phyloP scores from a whole-genome alignment of 64 coral and sea anemone species.

The Pocillopora verrucosa region DNA sequence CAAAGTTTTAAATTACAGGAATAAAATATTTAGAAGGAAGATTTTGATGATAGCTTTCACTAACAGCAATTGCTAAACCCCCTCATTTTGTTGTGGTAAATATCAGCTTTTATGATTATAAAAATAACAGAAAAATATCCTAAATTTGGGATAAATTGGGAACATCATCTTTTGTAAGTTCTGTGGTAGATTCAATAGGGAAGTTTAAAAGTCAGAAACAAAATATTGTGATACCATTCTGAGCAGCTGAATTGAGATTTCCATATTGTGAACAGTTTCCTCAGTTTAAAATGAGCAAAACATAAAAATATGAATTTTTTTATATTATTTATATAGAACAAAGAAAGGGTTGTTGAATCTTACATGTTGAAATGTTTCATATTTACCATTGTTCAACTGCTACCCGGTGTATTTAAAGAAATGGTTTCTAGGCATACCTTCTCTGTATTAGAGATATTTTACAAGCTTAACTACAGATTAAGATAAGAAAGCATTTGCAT shows the following conservation, averaged over 20 bases:
- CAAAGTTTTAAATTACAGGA: conserved; percentile 14
- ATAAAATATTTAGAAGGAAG: conserved; percentile 10
- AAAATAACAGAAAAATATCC: background rate
- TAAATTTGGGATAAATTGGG: background rate
- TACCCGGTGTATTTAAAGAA: background rate
- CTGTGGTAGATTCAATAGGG: background rate
- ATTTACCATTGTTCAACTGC: background rate
- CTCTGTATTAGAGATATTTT: background rate
- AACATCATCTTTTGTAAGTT: background rate
- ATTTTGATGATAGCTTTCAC: conserved; percentile 25
- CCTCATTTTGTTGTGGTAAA: conserved; percentile 12
- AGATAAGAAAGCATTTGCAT: background rate
- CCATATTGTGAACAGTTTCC: background rate
- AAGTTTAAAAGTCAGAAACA: background rate
- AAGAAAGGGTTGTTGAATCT: background rate
- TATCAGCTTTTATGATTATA: background rate
- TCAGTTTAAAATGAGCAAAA: background rate
- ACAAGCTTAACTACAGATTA: background rate
- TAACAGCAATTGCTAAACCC: background rate
- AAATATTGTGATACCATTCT: background rate
- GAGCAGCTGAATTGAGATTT: background rate
- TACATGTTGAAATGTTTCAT: background rate
- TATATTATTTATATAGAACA: background rate
- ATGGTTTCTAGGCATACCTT: background rate
- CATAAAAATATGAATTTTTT: background rate